phyloP scores from a whole-genome alignment of 1,140 invertebrate species.

The Zaprionus davidi region DNA sequence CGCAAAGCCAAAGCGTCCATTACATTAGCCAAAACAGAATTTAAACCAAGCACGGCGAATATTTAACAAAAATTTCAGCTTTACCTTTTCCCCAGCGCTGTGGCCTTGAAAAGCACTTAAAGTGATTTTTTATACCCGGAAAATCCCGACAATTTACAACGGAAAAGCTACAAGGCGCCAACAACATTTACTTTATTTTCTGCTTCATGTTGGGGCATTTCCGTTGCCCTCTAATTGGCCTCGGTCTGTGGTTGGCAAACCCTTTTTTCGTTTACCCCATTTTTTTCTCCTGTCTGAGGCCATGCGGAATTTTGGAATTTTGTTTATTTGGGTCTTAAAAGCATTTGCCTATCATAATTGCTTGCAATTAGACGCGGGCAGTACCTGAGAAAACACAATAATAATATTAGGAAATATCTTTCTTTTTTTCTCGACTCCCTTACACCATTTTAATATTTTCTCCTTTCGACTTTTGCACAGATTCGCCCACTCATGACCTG shows the following conservation, averaged over 20 bases:
- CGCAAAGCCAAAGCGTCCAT: slow-evolving; percentile 29
- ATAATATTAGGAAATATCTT: slow-evolving; percentile 1
- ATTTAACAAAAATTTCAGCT: slow-evolving; percentile 21
- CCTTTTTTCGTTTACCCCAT: slow-evolving; percentile 21
- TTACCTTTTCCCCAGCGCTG: slow-evolving; percentile 22
- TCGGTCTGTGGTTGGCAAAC: slow-evolving; percentile 36
- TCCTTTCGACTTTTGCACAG: slow-evolving; percentile 36
- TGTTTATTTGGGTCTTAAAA: slow-evolving; percentile 45
- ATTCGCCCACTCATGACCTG: slow-evolving; percentile 80
- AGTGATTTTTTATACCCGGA: slow-evolving; percentile 41
- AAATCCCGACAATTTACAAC: slow-evolving; percentile 37
- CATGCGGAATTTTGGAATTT: slow-evolving; percentile 20
- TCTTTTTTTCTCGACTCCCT: neutral
- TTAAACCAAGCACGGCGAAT: slow-evolving; percentile 17
- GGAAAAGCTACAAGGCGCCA: slow-evolving; percentile 34
- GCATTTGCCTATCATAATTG: slow-evolving; percentile 53
- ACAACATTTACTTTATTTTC: slow-evolving; percentile 36
- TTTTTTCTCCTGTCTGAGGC: slow-evolving; percentile 36
- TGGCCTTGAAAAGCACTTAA: slow-evolving; percentile 52
- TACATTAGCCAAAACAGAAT: slow-evolving; percentile 36
- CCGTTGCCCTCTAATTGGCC: slow-evolving; percentile 43
- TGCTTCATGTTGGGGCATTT: slow-evolving; percentile 10
- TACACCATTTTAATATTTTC: neutral
- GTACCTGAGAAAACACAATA: slow-evolving; percentile 10
- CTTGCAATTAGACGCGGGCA: slow-evolving; percentile 37